Base-by-base conservation (phyloP, 2,888 invertebrate genomes). In the Chrysolina americana region DNA sequence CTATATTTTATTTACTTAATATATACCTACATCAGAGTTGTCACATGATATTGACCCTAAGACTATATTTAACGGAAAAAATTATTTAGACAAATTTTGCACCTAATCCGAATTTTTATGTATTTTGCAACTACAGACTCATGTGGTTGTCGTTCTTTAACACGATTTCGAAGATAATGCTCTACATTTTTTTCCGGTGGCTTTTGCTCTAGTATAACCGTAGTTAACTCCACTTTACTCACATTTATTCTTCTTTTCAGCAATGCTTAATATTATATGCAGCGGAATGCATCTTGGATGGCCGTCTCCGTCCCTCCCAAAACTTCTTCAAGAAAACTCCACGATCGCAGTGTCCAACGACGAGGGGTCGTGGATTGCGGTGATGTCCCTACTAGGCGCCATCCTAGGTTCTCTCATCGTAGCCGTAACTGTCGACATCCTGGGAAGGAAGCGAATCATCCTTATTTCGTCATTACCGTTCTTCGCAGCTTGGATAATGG, bases 371-470 rank as follows among this genome's bases (percentile, higher is more conserved):
- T 92, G 92, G 92, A 90, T 92, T 83, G 92, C 92, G 0, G 92
- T 93, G 59, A 90, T 93, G 84, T 92, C 92, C 85, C 90, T 93
- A 74, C 87, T 93, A 64, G 93, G 92, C 77, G 92, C 92, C 0
- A 89, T 92, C 13, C 85, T 92, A 53, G 93, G 93, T 36, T 91
- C 92, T 13, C 84, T 92, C 2, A 88, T 92, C 21, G 90, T 92
- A 10, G 93, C 92, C n/a, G 89, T 92, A 81, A 87, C 92, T 74
- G 91, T 93, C 65, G 93, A 94, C 85, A 89, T 90, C 76, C 89
- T 92, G 71, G 94, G 94, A 21, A 89, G 94, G 21, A 93, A 93
- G 84, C 89, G 89, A 11, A 91, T 92, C 28, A 89, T 93, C 21
- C 88, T 93, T 21, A 83, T 92, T 41, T 90, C 92, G 0, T 82